Percentiles rank a stretch among this genome's conserved stretches.
These are phyloP conservation scores for Drosophila fulvimacula DNA, from an alignment of 2,888 invertebrate species.

Conservation along the genomic window DNA sequence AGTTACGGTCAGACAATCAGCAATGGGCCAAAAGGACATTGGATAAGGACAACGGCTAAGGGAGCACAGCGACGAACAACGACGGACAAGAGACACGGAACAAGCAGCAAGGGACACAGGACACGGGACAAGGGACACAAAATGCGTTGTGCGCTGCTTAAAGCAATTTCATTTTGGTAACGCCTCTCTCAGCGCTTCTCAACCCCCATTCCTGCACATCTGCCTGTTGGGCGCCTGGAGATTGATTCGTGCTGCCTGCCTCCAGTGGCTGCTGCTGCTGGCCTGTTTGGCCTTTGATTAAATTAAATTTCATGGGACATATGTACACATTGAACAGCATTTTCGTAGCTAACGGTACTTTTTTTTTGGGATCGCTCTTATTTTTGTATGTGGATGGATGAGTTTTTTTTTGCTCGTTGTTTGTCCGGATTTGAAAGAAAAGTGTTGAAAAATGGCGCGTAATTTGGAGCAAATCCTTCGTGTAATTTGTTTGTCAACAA, in stretches of 20 bases:
- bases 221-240: constrained; percentile 69
- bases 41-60: constrained; percentile 62
- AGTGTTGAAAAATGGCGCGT: constrained; percentile 73
- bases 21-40: constrained; percentile 72
- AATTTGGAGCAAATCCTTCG: constrained; percentile 75
- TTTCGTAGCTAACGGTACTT: constrained; percentile 33
- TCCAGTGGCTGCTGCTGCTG: constrained; percentile 28
- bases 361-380: constrained; percentile 14
- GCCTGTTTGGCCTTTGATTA: constrained; percentile 82
- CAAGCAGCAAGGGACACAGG: constrained; percentile 41
- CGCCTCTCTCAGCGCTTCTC: constrained; percentile 45
- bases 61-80: constrained; percentile 22
- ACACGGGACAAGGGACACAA: constrained; percentile 45
- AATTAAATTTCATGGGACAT: constrained; percentile 82
- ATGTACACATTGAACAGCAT: constrained; percentile 70
- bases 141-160: constrained; percentile 69
- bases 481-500: constrained; percentile 78
- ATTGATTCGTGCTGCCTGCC: constrained; percentile 81
- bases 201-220: constrained; percentile 28
- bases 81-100: constrained; percentile 31
- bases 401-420: constrained; percentile 28
- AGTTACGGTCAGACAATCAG: constrained; percentile 81
- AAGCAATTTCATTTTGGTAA: constrained; percentile 76
- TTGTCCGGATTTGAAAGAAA: constrained; percentile 59
- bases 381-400: background rate